Evolutionary conservation across 2,113 vertebrate genomes (phyloP), one percentile per base, ranked within the genome.

Genomic region (Amazona guildingii): DNA sequence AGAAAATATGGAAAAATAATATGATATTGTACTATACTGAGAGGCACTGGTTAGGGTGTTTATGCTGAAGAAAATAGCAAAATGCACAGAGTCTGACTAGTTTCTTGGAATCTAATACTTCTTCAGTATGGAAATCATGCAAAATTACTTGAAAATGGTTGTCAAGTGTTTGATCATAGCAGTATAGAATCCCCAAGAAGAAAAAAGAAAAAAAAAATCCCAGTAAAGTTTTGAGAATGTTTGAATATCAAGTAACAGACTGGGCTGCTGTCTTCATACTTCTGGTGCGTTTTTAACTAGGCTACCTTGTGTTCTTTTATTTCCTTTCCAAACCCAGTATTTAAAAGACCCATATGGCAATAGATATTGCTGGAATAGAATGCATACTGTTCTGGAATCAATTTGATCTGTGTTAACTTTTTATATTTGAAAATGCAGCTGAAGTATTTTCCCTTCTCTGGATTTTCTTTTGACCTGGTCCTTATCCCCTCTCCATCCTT

Each of bases 221-320:
- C 44, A 69, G 39, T 83, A 75, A 97, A 97, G 83, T 97, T 96
- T 95, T 96, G 75, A 75, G 81, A 88, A 84, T 63, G 74, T 91
- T 86, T 97, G 95, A 95, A 96, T 97, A 97, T 96, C 94, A 92
- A 95, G 90, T 94, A 97, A 96, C 96, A 96, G 97, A 95, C 94
- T 92, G 86, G 95, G 87, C 94, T 95, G 92, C 94, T 90, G 92
- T 97, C 96, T 97, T 92, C 89, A 94, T 96, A 86, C 87, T 97
- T 96, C 93, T 97, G 94, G 46, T 90, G 69, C 62, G n/a, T 97
- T 96, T 96, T 90, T 97, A 95, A 90, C 90, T 96, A 94, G 90
- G 82, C 93, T 96, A 96, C 96, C 94, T 97, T 97, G 95, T 95
- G 91, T 95, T 96, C 92, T 95, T 95, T 96, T 85, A 87, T 95